These are phyloP conservation scores for Drosophila biarmipes DNA, from an alignment of 1,140 invertebrate species.

Conservation along the genomic window DNA sequence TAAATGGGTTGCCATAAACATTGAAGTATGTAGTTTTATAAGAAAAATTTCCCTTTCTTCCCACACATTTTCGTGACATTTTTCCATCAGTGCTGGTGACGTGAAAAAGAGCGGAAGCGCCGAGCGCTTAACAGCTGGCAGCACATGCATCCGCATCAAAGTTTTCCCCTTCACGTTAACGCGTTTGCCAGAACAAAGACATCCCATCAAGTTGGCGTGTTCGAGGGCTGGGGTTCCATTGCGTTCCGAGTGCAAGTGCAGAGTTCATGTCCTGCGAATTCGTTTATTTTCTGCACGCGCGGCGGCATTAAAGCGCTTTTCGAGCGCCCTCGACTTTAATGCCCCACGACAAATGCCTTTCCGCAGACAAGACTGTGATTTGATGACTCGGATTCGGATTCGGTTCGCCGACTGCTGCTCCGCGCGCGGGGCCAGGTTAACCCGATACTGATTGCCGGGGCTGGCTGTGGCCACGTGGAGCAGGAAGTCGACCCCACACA, in stretches of 20 bases:
- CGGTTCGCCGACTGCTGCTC: conserved; percentile 17
- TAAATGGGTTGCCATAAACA: not conserved
- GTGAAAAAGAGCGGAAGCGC: conserved; percentile 17
- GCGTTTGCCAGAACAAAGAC: conserved; percentile 40
- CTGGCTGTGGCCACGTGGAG: conserved; percentile 8
- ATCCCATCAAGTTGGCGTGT: conserved; percentile 37
- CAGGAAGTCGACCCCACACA: not conserved
- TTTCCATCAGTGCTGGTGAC: conserved; percentile 11
- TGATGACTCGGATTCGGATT: conserved; percentile 44
- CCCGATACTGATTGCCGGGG: conserved; percentile 33
- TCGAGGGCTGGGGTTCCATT: conserved; percentile 1
- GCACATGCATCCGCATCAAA: conserved; percentile 25
- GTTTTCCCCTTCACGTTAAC: conserved; percentile 30
- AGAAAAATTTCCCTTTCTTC: not conserved
- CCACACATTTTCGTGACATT: not conserved
- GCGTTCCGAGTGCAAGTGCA: conserved; percentile 38
- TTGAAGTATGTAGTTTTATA: not conserved
- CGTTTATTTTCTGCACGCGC: conserved; percentile 46
- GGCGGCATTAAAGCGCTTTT: conserved; percentile 27
- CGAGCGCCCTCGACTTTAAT: conserved; percentile 44
- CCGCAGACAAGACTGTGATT: conserved; percentile 25
- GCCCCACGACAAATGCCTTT: conserved; percentile 15
- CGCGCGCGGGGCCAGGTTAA: conserved; percentile 8
- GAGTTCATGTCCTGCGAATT: conserved; percentile 48
- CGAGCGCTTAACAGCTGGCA: conserved; percentile 26